Base-by-base conservation (phyloP, 2,113 vertebrate species). In the Arenaria interpres region DNA sequence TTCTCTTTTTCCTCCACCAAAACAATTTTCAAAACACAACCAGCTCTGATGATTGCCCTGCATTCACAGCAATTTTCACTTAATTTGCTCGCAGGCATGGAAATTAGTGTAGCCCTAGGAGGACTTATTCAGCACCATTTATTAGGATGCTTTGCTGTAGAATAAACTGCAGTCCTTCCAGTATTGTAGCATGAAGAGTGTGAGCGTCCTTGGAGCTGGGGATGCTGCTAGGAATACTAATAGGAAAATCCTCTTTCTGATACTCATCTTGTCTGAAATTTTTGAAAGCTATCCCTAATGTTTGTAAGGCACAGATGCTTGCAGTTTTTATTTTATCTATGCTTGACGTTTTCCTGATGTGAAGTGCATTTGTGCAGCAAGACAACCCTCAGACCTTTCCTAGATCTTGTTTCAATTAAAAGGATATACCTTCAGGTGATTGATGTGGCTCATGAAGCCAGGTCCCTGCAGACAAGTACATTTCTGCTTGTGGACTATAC, bases 41-140 rank as follows among this genome's bases (percentile, higher is more conserved):
- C 28, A 92, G 60, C 54, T 92, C 78, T 71, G 66, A 80, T 89
- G 84, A 91, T 92, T 93, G 59, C 59, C 25, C 17, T 37, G 39
- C 63, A 90, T 89, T 93, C 89, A 84, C 63, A 91, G 76, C 88
- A 95, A 72, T 95, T 96, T 91, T 91, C 51, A 86, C 41, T 92
- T 97, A 93, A 89, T 95, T 94, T 97, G 51, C 86, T 92, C 0
- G 0, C 68, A 90, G 89, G 80, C 54, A 69, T 62, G 66, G 73
- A 91, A 94, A 94, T 95, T 96, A 97, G 71, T 60, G 56, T 78
- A 88, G 76, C 75, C 39, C 68, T 79, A 76, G 82, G 81, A 96
- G 48, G 59, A 93, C n/a, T 84, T 91, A 87, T 59, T 90, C 66
- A 87, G 59, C 37, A 75, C n/a, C 46, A 89, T 91, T 93, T 95